A percentile compares a stretch with the other conserved stretches of the same genome.
Evolutionary conservation across 2,888 invertebrate species (phyloP).

Genomic region (Periphyllus acericola): DNA sequence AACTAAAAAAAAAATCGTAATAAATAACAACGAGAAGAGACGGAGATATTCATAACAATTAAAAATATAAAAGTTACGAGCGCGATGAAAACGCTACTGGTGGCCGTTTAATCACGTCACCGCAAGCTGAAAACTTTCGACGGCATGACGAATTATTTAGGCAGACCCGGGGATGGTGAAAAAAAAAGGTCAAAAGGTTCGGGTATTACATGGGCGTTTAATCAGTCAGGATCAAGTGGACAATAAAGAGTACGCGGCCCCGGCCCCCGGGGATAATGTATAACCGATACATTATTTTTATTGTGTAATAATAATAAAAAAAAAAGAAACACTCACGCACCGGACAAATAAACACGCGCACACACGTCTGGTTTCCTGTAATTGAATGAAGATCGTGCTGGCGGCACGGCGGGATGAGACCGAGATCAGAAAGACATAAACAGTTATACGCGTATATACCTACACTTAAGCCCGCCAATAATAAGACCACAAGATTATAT

Average conservation of each 20-base stretch:
- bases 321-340: background rate
- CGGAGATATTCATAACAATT: slow-evolving; percentile 40
- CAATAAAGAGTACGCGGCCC: background rate
- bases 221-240: slow-evolving; percentile 19
- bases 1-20: slow-evolving; percentile 40
- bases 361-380: background rate
- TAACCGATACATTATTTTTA: slow-evolving; percentile 9
- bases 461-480: no score
- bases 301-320: slow-evolving; percentile 12
- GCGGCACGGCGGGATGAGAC: background rate
- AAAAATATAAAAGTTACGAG: slow-evolving; percentile 28
- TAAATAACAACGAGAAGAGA: slow-evolving; percentile 49
- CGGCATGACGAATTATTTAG: slow-evolving; percentile 39
- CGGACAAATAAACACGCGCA: background rate
- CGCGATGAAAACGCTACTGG: slow-evolving; percentile 33
- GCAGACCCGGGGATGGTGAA: background rate
- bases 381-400: background rate
- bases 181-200: slow-evolving; percentile 43
- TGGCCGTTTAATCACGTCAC: slow-evolving; percentile 56
- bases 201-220: slow-evolving; percentile 13
- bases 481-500: no score
- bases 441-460: background rate
- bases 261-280: background rate
- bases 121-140: slow-evolving; percentile 37
- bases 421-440: background rate